These are phyloP conservation scores for Mobula hypostoma DNA, from an alignment of 2,113 vertebrate species.

Conservation along the genomic window DNA sequence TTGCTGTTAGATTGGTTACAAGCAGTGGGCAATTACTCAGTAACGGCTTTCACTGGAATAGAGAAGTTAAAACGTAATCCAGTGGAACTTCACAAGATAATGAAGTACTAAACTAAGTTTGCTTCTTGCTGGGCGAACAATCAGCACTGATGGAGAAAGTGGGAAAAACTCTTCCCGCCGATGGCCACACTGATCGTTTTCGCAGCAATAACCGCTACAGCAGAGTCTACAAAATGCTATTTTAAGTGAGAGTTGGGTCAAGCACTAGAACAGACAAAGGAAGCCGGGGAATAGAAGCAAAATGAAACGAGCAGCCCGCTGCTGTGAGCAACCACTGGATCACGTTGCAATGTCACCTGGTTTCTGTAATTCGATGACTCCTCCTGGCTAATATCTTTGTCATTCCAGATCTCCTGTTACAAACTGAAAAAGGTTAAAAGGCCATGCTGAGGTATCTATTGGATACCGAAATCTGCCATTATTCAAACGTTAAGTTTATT, in stretches of 20 bases:
- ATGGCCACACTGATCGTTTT: neutral
- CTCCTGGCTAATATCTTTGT: neutral
- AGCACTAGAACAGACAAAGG: neutral
- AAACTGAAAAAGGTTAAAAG: neutral
- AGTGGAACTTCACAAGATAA: neutral
- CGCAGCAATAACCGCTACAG: neutral
- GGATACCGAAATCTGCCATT: neutral
- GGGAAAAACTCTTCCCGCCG: neutral
- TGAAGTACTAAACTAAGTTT: neutral
- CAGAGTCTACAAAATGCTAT: neutral
- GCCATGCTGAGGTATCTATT: neutral
- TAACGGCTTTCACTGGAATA: neutral
- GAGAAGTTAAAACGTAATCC: neutral
- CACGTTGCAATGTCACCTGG: neutral
- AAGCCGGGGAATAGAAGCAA: neutral
- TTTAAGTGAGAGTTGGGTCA: neutral
- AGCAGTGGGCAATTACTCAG: neutral
- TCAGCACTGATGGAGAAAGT: neutral
- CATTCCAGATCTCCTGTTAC: neutral
- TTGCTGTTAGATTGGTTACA: neutral
- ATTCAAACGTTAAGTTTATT: too few species aligned
- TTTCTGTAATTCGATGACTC: neutral
- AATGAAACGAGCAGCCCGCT: neutral
- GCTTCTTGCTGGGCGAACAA: neutral
- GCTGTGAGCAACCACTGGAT: neutral